These are phyloP conservation scores for Sepiola atlantica DNA, from an alignment of 2,888 invertebrate species.

Conservation along the genomic window DNA sequence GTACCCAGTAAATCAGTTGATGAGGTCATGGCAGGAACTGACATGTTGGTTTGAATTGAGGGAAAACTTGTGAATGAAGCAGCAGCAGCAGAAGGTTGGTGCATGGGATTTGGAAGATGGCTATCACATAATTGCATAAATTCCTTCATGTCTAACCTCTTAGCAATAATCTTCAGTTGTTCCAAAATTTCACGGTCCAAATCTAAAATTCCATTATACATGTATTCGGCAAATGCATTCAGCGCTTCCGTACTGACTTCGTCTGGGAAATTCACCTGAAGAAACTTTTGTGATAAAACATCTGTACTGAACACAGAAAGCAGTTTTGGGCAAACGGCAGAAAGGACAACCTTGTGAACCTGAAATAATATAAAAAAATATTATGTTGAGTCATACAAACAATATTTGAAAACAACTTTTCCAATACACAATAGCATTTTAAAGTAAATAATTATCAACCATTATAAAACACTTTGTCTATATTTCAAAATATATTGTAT, in stretches of 20 bases:
- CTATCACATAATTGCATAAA: slow-evolving; percentile 35
- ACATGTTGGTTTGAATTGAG: not conserved
- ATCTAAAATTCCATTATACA: slow-evolving; percentile 37
- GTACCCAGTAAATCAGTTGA: not conserved
- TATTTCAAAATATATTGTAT: too few relatives aligned
- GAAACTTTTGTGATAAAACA: not conserved
- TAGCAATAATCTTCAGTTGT: slow-evolving; percentile 38
- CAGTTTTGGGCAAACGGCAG: too few relatives aligned
- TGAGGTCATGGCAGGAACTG: not conserved
- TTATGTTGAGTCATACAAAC: too few relatives aligned
- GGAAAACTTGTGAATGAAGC: not conserved
- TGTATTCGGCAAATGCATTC: slow-evolving; percentile 44
- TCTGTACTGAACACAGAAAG: too few relatives aligned
- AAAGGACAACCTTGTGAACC: too few relatives aligned
- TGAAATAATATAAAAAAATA: too few relatives aligned
- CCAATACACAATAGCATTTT: too few relatives aligned
- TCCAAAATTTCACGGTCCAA: slow-evolving; percentile 22
- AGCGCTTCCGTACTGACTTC: slow-evolving; percentile 24
- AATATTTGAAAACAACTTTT: too few relatives aligned
- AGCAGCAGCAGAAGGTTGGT: not conserved
- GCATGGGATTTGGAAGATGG: slow-evolving; percentile 13
- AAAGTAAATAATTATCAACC: too few relatives aligned
- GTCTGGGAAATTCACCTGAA: not conserved
- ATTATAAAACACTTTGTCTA: too few relatives aligned
- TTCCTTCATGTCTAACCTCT: not conserved